phyloP scores from a whole-genome alignment of 2,888 invertebrate species.

The Idaea straminata region DNA sequence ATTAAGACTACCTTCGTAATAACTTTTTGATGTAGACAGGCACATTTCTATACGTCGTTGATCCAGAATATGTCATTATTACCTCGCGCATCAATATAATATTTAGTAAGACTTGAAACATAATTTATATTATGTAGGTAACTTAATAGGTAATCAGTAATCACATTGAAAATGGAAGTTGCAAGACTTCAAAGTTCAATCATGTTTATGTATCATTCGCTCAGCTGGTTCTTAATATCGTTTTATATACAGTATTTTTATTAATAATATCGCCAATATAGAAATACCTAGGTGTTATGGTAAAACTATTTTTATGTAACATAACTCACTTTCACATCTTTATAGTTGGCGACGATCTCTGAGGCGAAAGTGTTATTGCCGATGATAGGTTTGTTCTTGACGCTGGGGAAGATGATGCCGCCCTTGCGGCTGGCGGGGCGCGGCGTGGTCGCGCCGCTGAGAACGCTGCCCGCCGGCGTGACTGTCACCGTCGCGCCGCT shows the following conservation, averaged over 20 bases:
- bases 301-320: conserved; percentile 43
- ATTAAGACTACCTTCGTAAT: too few relatives aligned
- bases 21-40: too few relatives aligned
- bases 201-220: neutral
- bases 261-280: neutral
- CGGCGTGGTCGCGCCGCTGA: conserved; percentile 53
- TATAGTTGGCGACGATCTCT: conserved; percentile 86
- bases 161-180: too few relatives aligned
- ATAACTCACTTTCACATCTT: conserved; percentile 89
- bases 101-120: too few relatives aligned
- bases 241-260: neutral
- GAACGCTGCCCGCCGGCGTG: conserved; percentile 46
- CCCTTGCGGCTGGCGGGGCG: conserved; percentile 83
- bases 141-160: too few relatives aligned
- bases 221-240: neutral
- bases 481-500: conserved; percentile 60
- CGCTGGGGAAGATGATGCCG: conserved; percentile 93
- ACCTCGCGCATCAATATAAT: conserved; percentile 5
- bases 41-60: too few relatives aligned
- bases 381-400: conserved; percentile 93
- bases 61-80: too few relatives aligned
- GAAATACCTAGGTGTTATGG: neutral
- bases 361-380: conserved; percentile 91
- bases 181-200: too few relatives aligned
- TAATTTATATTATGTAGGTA: too few relatives aligned